Evolutionary conservation across 2,113 vertebrate genomes (phyloP).

Genomic region (Salvator merianae): DNA sequence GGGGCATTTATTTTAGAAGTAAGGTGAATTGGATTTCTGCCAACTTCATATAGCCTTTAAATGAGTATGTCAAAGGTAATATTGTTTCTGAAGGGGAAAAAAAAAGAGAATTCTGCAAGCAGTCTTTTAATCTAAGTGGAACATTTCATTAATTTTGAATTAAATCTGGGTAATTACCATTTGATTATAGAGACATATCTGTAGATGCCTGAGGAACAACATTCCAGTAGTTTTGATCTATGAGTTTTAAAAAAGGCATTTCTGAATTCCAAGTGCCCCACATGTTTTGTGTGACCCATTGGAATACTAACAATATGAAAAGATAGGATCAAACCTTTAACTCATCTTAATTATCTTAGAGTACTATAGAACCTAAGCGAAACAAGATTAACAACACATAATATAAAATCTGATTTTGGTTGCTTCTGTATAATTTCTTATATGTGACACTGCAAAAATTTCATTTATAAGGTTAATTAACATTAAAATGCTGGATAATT

Average conservation of each 20-base stretch:
- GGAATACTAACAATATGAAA: not conserved
- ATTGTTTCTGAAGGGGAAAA: slow-evolving; percentile 50
- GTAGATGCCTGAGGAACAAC: slow-evolving; percentile 26
- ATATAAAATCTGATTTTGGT: too few relatives aligned
- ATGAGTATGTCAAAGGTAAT: slow-evolving; percentile 70
- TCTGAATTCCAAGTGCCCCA: slow-evolving; percentile 38
- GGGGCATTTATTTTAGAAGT: slow-evolving; percentile 58
- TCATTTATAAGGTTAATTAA: too few relatives aligned
- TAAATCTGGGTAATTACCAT: slow-evolving; percentile 52
- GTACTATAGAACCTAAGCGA: too few relatives aligned
- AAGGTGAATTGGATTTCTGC: slow-evolving; percentile 70
- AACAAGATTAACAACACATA: not conserved
- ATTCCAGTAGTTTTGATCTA: not conserved
- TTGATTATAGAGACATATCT: slow-evolving; percentile 45
- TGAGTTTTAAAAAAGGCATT: not conserved
- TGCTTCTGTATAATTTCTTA: not conserved
- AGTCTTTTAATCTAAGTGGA: slow-evolving; percentile 55
- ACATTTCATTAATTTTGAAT: slow-evolving; percentile 64
- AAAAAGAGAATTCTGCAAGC: slow-evolving; percentile 57
- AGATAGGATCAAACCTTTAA: not conserved
- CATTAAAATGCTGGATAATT: not conserved
- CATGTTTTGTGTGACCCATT: not conserved
- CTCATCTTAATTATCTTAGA: not conserved
- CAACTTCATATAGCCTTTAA: slow-evolving; percentile 61
- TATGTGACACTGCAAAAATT: too few relatives aligned